phyloP scores from a whole-genome alignment of 2,888 invertebrate species.

The Dione vanillae region DNA sequence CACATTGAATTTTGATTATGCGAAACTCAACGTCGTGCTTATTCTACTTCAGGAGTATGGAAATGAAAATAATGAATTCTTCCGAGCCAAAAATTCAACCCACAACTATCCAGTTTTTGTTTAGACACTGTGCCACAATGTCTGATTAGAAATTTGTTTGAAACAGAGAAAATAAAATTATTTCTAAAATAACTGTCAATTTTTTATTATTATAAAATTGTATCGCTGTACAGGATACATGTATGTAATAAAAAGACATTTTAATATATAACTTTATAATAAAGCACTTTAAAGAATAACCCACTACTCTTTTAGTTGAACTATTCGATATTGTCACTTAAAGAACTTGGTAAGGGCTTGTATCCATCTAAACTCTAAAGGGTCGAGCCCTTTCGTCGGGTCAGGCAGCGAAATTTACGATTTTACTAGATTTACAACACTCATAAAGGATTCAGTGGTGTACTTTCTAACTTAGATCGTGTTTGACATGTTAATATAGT shows the following conservation, averaged over 20 bases:
- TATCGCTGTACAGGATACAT: too few relatives aligned
- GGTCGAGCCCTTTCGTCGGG: constrained; percentile 62
- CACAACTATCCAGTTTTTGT: too few relatives aligned
- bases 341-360: constrained; percentile 35
- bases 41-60: not conserved
- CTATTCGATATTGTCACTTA: constrained; percentile 24
- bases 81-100: too few relatives aligned
- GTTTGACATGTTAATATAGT: constrained; percentile 32
- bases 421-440: constrained; percentile 72
- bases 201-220: too few relatives aligned
- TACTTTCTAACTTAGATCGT: constrained; percentile 55
- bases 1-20: not conserved
- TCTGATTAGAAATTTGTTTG: too few relatives aligned
- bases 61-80: not conserved
- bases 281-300: not conserved
- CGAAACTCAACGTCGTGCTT: not conserved
- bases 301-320: not conserved
- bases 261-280: too few relatives aligned
- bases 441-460: constrained; percentile 75
- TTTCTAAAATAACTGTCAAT: too few relatives aligned
- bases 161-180: too few relatives aligned
- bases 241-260: too few relatives aligned
- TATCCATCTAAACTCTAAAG: constrained; percentile 25
- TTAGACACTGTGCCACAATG: too few relatives aligned
- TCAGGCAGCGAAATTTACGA: constrained; percentile 72